Evolutionary conservation across 1,140 invertebrate species (phyloP).

Genomic region (Luehdorfia chinensis): DNA sequence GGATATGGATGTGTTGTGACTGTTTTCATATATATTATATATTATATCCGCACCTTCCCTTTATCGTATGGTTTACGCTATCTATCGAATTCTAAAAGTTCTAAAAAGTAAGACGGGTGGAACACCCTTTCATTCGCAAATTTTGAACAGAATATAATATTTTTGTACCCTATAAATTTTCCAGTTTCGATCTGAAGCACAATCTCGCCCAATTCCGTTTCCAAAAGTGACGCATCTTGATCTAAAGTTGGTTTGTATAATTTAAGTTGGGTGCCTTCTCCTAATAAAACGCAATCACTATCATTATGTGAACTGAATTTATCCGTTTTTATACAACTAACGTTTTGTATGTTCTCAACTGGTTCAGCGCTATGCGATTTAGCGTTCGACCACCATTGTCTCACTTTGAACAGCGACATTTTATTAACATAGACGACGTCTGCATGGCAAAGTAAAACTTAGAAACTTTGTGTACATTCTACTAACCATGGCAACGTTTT

Average conservation of each 20-base stretch:
- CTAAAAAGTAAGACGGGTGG: neutral
- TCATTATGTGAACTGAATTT: constrained; percentile 58
- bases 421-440: too few species aligned
- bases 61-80: neutral
- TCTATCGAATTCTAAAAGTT: neutral
- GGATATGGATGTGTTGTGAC: too few species aligned
- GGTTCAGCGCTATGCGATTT: constrained; percentile 37
- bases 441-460: too few species aligned
- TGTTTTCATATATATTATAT: neutral
- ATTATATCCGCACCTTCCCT: neutral
- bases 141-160: constrained; percentile 19
- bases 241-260: constrained; percentile 51
- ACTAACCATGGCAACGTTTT: constrained; percentile 6
- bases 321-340: constrained; percentile 53
- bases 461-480: constrained; percentile 1
- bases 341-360: constrained; percentile 39
- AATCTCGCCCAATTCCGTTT: constrained; percentile 42
- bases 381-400: constrained; percentile 63
- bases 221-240: constrained; percentile 43
- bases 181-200: constrained; percentile 61
- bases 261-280: constrained; percentile 43
- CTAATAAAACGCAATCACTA: constrained; percentile 56
- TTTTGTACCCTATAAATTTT: constrained; percentile 55
- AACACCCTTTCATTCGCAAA: neutral
- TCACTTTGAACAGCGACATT: constrained; percentile 65